These are phyloP conservation scores for Amphiprion percula DNA, from an alignment of 2,113 vertebrate genomes.

Conservation along the genomic window DNA sequence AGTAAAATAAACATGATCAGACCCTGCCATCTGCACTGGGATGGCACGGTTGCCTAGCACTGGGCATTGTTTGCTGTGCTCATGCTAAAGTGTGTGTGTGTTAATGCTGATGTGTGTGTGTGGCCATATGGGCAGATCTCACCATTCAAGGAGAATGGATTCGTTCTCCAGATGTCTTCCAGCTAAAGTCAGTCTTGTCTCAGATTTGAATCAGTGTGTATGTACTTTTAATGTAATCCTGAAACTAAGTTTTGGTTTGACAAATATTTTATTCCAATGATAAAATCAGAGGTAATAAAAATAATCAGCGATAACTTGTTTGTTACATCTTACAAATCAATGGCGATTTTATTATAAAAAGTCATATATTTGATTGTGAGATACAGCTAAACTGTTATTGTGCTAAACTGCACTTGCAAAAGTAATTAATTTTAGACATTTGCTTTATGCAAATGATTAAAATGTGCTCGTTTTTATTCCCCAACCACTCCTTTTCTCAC, in stretches of 20 bases:
- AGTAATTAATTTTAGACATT: neutral
- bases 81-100: slow-evolving; percentile 53
- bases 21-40: slow-evolving; percentile 76
- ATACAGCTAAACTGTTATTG: neutral
- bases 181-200: slow-evolving; percentile 28
- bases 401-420: neutral
- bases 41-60: slow-evolving; percentile 81
- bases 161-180: slow-evolving; percentile 49
- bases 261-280: neutral
- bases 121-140: slow-evolving; percentile 62
- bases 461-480: slow-evolving; percentile 20
- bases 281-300: neutral
- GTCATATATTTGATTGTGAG: neutral
- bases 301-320: neutral
- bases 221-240: neutral
- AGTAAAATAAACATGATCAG: slow-evolving; percentile 84
- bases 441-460: neutral
- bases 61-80: slow-evolving; percentile 63
- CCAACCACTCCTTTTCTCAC: neutral
- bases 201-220: slow-evolving; percentile 11
- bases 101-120: slow-evolving; percentile 31
- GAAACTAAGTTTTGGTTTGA: neutral
- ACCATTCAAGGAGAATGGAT: slow-evolving; percentile 60
- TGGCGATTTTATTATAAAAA: neutral
- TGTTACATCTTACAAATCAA: no score